These are phyloP conservation scores for Bergia puertoricense DNA, from an alignment of 92 coral and sea anemone genomes.

Conservation along the genomic window DNA sequence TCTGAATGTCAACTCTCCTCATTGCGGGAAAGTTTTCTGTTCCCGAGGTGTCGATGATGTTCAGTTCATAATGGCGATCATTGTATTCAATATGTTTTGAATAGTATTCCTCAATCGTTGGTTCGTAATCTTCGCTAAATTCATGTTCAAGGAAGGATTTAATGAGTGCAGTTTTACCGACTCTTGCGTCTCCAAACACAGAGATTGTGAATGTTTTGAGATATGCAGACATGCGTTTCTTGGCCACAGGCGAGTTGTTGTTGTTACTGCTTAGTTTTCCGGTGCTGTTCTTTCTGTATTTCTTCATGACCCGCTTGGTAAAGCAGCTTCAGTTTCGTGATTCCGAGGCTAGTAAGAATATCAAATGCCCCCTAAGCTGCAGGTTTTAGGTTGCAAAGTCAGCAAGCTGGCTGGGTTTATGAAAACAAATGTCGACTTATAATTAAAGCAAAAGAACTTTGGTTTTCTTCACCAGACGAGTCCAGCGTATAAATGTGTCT, in stretches of 20 bases:
- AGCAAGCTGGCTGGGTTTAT: constrained; percentile 6
- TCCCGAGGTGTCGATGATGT: constrained; percentile 88
- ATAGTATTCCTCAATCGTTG: constrained; percentile 81
- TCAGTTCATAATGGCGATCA: constrained; percentile 78
- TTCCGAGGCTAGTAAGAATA: constrained; percentile 30
- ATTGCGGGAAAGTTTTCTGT: constrained; percentile 91
- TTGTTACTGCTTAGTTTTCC: background rate
- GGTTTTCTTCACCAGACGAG: background rate
- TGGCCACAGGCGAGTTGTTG: constrained; percentile 12
- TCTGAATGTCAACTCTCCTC: constrained; percentile 81
- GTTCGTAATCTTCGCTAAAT: constrained; percentile 72
- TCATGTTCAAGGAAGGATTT: constrained; percentile 68
- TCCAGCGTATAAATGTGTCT: background rate
- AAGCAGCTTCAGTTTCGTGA: background rate
- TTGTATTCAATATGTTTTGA: constrained; percentile 74
- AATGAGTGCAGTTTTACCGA: constrained; percentile 81
- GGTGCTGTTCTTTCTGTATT: constrained; percentile 15
- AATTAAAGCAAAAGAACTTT: background rate
- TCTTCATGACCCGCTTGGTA: constrained; percentile 22
- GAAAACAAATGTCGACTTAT: constrained; percentile 11
- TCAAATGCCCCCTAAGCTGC: constrained; percentile 14
- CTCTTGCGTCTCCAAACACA: constrained; percentile 80
- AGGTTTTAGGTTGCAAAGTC: constrained; percentile 39
- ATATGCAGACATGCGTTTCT: constrained; percentile 68
- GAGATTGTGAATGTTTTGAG: constrained; percentile 72